Evolutionary conservation across 2,113 vertebrate genomes (phyloP).

Genomic region (Carlito syrichta): DNA sequence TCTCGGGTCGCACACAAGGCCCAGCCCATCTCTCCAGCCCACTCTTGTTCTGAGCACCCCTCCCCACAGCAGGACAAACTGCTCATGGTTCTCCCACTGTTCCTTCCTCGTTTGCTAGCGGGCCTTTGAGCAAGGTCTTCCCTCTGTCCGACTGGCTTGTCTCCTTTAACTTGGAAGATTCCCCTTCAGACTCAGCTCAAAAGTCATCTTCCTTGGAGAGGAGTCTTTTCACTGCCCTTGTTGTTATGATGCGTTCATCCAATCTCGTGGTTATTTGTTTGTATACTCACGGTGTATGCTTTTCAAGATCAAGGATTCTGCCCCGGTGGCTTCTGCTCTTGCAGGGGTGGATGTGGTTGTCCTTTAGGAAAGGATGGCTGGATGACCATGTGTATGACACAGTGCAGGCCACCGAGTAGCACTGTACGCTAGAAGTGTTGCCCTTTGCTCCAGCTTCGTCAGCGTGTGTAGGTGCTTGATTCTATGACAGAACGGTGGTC

Average conservation of each 20-base stretch:
- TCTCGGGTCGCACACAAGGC: neutral
- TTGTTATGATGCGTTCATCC: neutral
- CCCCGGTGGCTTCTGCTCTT: neutral
- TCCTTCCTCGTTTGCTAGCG: neutral
- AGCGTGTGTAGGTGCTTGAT: neutral
- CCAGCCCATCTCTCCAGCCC: neutral
- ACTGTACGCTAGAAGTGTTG: neutral
- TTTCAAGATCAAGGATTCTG: neutral
- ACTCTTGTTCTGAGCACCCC: neutral
- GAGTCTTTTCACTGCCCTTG: neutral
- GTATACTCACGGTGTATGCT: neutral
- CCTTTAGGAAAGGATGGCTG: neutral
- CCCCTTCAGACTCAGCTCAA: neutral
- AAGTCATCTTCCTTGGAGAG: neutral
- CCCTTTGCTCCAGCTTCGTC: neutral
- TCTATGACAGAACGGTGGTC: neutral
- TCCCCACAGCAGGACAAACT: neutral
- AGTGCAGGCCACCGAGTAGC: rapidly evolving
- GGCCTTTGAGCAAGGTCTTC: neutral
- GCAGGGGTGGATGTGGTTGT: neutral
- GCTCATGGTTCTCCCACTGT: neutral
- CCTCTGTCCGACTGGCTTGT: neutral
- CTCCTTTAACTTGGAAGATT: neutral
- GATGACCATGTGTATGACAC: rapidly evolving
- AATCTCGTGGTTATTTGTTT: neutral